Evolutionary conservation across 2,888 invertebrate species (phyloP).

Genomic region (Lasius fuliginosus): DNA sequence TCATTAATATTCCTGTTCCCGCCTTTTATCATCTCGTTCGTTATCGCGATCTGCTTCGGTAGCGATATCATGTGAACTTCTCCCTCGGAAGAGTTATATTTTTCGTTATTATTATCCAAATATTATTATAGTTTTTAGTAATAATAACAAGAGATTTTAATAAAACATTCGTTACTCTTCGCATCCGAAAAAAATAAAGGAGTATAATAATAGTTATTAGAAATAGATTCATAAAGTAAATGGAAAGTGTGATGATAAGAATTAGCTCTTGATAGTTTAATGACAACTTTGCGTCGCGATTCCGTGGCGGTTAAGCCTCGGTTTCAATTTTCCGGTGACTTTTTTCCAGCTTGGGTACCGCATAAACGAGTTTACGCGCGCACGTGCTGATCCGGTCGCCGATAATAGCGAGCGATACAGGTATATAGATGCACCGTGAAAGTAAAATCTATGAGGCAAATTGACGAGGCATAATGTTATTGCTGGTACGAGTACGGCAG

Average conservation of each 20-base stretch:
- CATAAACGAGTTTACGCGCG: slow-evolving; percentile 18
- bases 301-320: not conserved
- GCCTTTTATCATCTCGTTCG: not conserved
- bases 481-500: slow-evolving; percentile 24
- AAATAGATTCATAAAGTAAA: not conserved
- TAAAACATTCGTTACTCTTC: not conserved
- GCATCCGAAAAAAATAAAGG: not conserved
- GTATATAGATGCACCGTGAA: slow-evolving; percentile 43
- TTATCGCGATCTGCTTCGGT: not conserved
- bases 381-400: slow-evolving; percentile 26
- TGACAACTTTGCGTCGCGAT: not conserved
- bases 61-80: not conserved
- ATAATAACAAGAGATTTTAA: not conserved
- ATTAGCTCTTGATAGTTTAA: not conserved
- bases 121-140: not conserved
- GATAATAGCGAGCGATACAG: slow-evolving; percentile 44
- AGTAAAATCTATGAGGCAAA: slow-evolving; percentile 44
- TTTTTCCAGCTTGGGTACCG: not conserved
- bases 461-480: slow-evolving; percentile 30
- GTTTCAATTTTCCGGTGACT: not conserved
- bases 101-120: not conserved
- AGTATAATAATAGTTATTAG: not conserved
- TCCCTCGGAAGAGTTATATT: too few relatives aligned
- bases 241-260: not conserved
- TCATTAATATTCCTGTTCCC: not conserved